A percentile compares a stretch with the other conserved stretches of the same genome.
phyloP scores from a whole-genome alignment of 2,797 vertebrate genomes.

The Chiloscyllium punctatum region DNA sequence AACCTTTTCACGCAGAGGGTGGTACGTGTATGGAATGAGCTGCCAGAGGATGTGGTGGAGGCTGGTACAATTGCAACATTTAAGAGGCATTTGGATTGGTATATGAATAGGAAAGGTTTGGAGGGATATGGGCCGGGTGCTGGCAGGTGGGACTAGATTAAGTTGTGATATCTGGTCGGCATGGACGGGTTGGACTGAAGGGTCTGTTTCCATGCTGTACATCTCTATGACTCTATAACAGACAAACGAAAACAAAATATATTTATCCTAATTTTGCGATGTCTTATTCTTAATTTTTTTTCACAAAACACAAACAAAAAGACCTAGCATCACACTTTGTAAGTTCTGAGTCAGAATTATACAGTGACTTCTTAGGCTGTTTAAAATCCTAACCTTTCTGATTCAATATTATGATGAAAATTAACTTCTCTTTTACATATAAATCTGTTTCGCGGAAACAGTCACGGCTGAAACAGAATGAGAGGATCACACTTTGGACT shows the following conservation, averaged over 20 bases:
- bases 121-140: too few species aligned
- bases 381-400: background rate
- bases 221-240: background rate
- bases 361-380: background rate
- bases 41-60: too few species aligned
- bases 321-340: background rate
- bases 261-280: background rate
- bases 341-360: background rate
- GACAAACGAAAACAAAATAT: background rate
- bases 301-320: background rate
- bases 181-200: too few species aligned
- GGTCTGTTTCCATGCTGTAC: too few species aligned
- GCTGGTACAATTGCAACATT: too few species aligned
- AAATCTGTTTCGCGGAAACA: background rate
- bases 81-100: too few species aligned
- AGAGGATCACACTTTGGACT: background rate
- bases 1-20: too few species aligned
- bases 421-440: background rate
- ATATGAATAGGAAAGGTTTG: too few species aligned
- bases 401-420: background rate
- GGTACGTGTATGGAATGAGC: too few species aligned
- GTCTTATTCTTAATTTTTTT: background rate
- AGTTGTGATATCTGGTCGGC: too few species aligned
- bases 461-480: background rate
- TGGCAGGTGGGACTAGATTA: too few species aligned